Evolutionary conservation across 2,888 invertebrate genomes (phyloP), one percentile per base, ranked within the genome.

Genomic region (Hoplodrina ambigua): DNA sequence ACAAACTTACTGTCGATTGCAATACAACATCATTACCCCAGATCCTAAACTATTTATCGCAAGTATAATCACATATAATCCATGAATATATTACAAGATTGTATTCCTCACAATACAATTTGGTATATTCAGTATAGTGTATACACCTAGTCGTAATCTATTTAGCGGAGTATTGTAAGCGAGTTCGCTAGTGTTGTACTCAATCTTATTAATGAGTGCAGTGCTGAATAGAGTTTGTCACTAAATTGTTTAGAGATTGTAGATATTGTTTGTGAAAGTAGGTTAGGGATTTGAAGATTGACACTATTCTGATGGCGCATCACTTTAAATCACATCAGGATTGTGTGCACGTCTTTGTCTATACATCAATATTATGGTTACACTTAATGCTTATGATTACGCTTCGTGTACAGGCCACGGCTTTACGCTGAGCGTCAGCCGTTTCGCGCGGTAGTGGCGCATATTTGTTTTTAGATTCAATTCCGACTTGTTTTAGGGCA

Each of bases 151-250:
- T 50, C 50, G 41, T 73, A 82, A 78, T 63, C 50, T 67, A 79
- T 79, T 78, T 72, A 78, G 25, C 17, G 15, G 52, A 58, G 54
- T 57, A 82, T 73, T 79, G 82, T 78, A 64, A 82, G 55, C 63
- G 25, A 25, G 59, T 57, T 71, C 37, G 52, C 82, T 56, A 72
- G 67, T 79, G 57, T 81, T 81, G 78, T 63, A 41, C 68, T 58
- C 30, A 77, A 80, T 80, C 65, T 72, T 62, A 77, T 80, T 84
- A 80, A 72, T 72, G 67, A 58, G 61, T 72, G 78, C 82, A 69
- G 69, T 52, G 17, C 68, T 64, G 82, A 78, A 84, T 84, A n/a
- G 82, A 66, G 59, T 72, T 84, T 53, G 59, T 25, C 25, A 64
- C 44, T 63, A 71, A 68, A 60, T 66, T 67, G 72, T 66, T 59